These are phyloP conservation scores for Macrosiphum euphorbiae DNA, from an alignment of 2,888 invertebrate species.

Conservation along the genomic window DNA sequence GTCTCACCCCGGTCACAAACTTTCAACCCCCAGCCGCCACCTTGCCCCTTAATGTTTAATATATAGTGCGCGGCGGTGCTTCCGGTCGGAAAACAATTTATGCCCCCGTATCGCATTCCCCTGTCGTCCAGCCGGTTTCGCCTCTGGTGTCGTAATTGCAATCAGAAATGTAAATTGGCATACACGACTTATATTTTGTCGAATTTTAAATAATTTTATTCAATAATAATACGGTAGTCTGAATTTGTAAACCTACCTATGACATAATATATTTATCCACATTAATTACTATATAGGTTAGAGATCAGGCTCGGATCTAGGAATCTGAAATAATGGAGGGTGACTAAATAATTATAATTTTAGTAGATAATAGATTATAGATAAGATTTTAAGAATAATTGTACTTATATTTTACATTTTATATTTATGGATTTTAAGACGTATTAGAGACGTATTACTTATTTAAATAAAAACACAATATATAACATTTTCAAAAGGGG, in stretches of 20 bases:
- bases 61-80: conserved; percentile 8
- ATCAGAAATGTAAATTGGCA: background rate
- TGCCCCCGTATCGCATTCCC: conserved; percentile 1
- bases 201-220: background rate
- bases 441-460: too few species aligned
- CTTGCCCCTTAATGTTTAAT: conserved; percentile 13
- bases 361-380: too few species aligned
- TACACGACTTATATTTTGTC: background rate
- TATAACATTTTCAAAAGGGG: too few species aligned
- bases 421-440: too few species aligned
- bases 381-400: too few species aligned
- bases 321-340: too few species aligned
- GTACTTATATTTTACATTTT: too few species aligned
- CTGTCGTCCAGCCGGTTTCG: background rate
- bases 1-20: background rate
- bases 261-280: background rate
- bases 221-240: background rate
- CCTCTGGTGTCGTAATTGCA: conserved; percentile 29
- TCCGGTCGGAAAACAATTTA: conserved; percentile 48
- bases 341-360: too few species aligned
- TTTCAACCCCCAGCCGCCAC: background rate
- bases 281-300: background rate
- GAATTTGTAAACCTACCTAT: background rate
- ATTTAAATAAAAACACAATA: too few species aligned
- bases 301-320: too few species aligned